These are phyloP conservation scores for Crematogaster levior DNA, from an alignment of 2,888 invertebrate genomes.

Conservation along the genomic window DNA sequence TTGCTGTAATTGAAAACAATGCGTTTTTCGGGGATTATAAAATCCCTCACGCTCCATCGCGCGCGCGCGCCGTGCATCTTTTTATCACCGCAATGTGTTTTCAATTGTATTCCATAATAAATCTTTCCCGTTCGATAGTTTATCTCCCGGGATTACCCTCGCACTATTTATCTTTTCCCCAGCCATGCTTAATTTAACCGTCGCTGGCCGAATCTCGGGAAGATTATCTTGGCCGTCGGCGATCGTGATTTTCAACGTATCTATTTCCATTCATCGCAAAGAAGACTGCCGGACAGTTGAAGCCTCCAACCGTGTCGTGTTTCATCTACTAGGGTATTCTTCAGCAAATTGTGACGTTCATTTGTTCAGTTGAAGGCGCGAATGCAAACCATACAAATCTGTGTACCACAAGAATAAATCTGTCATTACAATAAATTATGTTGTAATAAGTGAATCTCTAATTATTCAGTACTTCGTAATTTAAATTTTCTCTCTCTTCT, in stretches of 20 bases:
- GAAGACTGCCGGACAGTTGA: slow-evolving; percentile 9
- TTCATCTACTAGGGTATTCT: background rate
- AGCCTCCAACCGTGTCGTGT: background rate
- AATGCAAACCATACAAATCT: background rate
- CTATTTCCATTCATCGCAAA: slow-evolving; percentile 21
- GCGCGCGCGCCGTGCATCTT: background rate
- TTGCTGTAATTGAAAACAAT: slow-evolving; percentile 25
- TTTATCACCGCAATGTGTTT: background rate
- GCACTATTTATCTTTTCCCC: slow-evolving; percentile 37
- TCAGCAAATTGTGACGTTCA: background rate
- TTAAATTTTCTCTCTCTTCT: background rate
- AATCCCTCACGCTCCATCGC: background rate
- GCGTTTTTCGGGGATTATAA: background rate
- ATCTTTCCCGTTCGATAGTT: slow-evolving; percentile 35
- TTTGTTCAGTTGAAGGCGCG: background rate
- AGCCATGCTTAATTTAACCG: slow-evolving; percentile 45
- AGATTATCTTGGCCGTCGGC: slow-evolving; percentile 39
- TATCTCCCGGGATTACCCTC: slow-evolving; percentile 9
- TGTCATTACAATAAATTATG: background rate
- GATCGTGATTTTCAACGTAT: slow-evolving; percentile 38
- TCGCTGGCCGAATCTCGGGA: slow-evolving; percentile 37
- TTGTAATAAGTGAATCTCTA: background rate
- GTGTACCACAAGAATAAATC: background rate
- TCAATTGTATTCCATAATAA: slow-evolving; percentile 36
- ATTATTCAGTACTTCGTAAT: background rate